Evolutionary conservation across 2,797 vertebrate species (phyloP), one percentile per base, ranked within the genome.

Genomic region (Macroramphosus scolopax): DNA sequence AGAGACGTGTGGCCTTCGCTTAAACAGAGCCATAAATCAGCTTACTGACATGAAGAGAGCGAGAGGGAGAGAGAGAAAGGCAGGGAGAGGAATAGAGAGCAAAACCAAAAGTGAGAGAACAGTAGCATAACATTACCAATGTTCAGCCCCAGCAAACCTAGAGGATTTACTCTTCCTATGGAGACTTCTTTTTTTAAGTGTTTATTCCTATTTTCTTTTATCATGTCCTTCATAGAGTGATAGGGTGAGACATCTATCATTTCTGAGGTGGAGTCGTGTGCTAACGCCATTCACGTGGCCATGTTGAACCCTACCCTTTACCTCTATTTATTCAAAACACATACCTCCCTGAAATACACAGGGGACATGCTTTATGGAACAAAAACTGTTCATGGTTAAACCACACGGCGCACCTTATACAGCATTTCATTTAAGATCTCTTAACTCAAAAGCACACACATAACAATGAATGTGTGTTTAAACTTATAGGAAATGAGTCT

Each of bases 1-100:
- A 91, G 85, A 86, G 88, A 90, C 83, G 85, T 86, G 87, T 74
- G 90, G 92, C 91, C 92, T 93, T 92, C 89, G 78, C 88, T 91
- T 92, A 92, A 93, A 91, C 91, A 91, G 89, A 91, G 79, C 81
- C 84, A 92, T 93, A 93, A 92, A 93, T 94, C 92, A 92, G 62
- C 20, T 49, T 59, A 61, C 72, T 92, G 91, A 91, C 89, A 82
- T 50, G 49, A 71, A 74, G 63, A 60, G 66, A 38, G 56, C 72
- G 74, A 57, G 72, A 49, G 64, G 54, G 75, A 40, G 51, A 31
- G 60, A 58, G 56, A 32, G 56, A 45, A 50, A 56, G 36, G 31
- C 39, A 36, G 39, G 18, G 47, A 51, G 30, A 33, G 39, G 48
- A 26, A 61, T 60, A 63, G 17, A 35, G 44, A 65, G 50, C 36